Evolutionary conservation across 2,888 invertebrate species (phyloP), one percentile per base, ranked within the genome.

Genomic region (Leptura quadrifasciata): DNA sequence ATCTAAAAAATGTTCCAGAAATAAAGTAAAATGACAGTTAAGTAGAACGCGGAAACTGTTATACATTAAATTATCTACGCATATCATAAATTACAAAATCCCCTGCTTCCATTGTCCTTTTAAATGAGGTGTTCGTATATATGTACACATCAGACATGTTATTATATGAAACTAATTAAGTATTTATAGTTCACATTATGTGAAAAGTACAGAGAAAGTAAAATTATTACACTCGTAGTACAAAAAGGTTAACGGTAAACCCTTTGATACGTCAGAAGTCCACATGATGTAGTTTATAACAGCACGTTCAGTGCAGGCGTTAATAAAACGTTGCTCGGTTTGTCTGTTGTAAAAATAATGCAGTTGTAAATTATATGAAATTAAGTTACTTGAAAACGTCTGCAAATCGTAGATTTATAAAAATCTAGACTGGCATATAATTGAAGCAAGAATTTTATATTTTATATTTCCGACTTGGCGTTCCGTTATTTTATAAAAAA

Each of bases 131-230:
- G 58, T 21, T n/a, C 21, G 5, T 60, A 60, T n/a, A 20, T 60
- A 60, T 15, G 21, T 58, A 54, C 10, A 54, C 21, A 58, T 60
- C 58, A 60, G 12, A 21, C 58, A 8, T 60, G 58, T 1, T 24
- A 24, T 21, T 21, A 21, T 24, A 24, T 60, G 58, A 60, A 60
- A 24, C 21, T 60, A 60, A 60, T 60, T 60, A 60, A 60, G 21
- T 20, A 24, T 60, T 60, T 60, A 60, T 60, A 18, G n/a, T 5
- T 12, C 5, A 5, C 21, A 20, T 60, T 60, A 24, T 15, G 58
- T 21, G 58, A 24, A 12, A 60, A 60, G 58, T 60, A 12, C 58
- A 21, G 10, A 15, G 24, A 60, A 24, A 18, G 21, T 60, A 21
- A 21, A 60, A 60, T 60, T 20, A 60, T 60, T 60, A 18, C 58